Percentiles rank a stretch among this genome's conserved stretches.
Conservation (phyloP, 2,888 invertebrate species). For the Dasypogon diadema region DNA sequence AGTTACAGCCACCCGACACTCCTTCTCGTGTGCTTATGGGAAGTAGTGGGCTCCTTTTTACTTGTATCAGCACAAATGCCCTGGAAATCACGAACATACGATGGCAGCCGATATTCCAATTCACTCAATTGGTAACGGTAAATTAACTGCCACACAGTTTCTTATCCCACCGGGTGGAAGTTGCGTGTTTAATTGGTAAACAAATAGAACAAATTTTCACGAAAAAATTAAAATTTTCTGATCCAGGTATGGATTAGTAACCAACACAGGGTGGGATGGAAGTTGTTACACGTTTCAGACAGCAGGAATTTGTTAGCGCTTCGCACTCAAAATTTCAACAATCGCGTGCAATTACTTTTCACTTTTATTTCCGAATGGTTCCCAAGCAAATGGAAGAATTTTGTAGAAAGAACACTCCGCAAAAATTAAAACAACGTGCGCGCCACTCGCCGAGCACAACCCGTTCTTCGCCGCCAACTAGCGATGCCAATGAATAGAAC, state of each 20-base stretch:
- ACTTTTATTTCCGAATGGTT: slow-evolving; percentile 1
- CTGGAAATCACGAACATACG: too few species aligned
- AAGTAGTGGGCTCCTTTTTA: not conserved
- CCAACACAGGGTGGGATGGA: too few species aligned
- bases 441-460: slow-evolving; percentile 55
- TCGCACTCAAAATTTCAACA: too few species aligned
- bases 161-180: too few species aligned
- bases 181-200: not conserved
- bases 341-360: not conserved
- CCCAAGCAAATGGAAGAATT: slow-evolving; percentile 5
- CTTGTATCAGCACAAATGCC: not conserved
- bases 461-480: slow-evolving; percentile 56
- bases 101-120: too few species aligned
- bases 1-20: not conserved
- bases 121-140: too few species aligned
- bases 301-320: not conserved
- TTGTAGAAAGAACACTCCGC: not conserved
- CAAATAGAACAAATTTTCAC: not conserved
- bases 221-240: not conserved
- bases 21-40: not conserved
- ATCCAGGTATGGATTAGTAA: too few species aligned
- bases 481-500: slow-evolving; percentile 23
- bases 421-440: slow-evolving; percentile 48
- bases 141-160: too few species aligned
- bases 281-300: not conserved